Evolutionary conservation across 2,888 invertebrate species (phyloP).

Genomic region (Platycheirus albimanus): DNA sequence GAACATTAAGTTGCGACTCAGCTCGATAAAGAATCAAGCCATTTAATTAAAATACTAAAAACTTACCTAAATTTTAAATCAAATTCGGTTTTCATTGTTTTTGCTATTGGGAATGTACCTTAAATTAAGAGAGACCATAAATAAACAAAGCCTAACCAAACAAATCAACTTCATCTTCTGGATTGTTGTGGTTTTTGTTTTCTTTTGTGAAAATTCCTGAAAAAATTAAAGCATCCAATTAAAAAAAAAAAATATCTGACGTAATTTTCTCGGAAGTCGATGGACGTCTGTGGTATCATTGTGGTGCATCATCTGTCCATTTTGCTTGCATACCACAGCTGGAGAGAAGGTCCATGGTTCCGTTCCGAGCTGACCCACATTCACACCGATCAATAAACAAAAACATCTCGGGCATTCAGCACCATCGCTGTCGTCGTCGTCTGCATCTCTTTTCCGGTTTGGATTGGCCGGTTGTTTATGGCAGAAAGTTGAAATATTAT

Average conservation of each 20-base stretch:
- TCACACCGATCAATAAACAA: conserved; percentile 39
- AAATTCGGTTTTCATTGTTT: too few relatives aligned
- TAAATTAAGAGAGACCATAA: too few relatives aligned
- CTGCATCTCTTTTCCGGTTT: conserved; percentile 41
- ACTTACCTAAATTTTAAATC: too few relatives aligned
- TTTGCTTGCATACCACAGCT: background rate
- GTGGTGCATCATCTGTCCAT: conserved; percentile 26
- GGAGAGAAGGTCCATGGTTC: background rate
- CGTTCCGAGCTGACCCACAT: conserved; percentile 58
- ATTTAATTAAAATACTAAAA: too few relatives aligned
- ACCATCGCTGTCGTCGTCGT: too few relatives aligned
- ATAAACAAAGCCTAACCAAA: too few relatives aligned
- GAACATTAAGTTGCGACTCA: too few relatives aligned
- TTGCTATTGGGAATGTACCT: too few relatives aligned
- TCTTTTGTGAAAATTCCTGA: conserved; percentile 6
- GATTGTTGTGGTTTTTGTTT: too few relatives aligned
- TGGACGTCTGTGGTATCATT: conserved; percentile 19
- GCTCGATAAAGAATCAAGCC: too few relatives aligned
- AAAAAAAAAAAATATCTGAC: conserved; percentile 36
- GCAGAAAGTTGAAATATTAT: conserved; percentile 58
- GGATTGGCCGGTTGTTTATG: conserved; percentile 45
- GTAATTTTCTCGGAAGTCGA: conserved; percentile 64
- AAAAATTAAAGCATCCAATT: too few relatives aligned
- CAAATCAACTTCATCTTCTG: too few relatives aligned
- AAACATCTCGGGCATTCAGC: conserved; percentile 26